These are phyloP conservation scores for Mus spretus DNA, from an alignment of 2,797 vertebrate species.

Conservation along the genomic window DNA sequence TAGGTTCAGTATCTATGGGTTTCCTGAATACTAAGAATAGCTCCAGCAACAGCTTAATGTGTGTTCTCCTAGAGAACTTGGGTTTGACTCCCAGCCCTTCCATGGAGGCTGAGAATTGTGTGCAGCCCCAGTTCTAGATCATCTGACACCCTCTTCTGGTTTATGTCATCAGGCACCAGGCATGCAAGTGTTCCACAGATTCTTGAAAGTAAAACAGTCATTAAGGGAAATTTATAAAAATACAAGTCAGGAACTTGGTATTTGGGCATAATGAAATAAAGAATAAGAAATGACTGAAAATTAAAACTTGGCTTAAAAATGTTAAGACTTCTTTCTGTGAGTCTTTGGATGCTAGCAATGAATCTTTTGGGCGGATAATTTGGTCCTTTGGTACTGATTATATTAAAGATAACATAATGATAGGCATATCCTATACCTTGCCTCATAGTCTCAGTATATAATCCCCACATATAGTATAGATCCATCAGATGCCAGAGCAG, in stretches of 20 bases:
- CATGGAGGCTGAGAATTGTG: not conserved
- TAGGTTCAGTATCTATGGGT: not conserved
- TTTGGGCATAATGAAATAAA: not conserved
- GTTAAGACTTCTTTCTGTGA: not conserved
- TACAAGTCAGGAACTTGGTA: not conserved
- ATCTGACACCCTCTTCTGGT: not conserved
- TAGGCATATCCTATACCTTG: not conserved
- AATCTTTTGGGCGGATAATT: not conserved
- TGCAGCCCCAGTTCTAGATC: not conserved
- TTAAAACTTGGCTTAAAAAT: not conserved
- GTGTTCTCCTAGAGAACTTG: not conserved
- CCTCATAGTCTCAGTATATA: not conserved
- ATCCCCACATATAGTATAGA: not conserved
- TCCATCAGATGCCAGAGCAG: not conserved
- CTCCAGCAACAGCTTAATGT: not conserved
- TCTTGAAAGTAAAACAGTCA: not conserved
- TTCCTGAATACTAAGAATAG: conserved; percentile 11
- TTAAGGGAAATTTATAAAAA: not conserved
- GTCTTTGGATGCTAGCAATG: conserved; percentile 82
- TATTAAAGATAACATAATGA: conserved; percentile 19
- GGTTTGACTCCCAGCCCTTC: not conserved
- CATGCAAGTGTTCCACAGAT: no score
- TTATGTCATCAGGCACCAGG: not conserved
- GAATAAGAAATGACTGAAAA: not conserved
- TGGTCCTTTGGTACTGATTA: not conserved